Conservation (phyloP, 2,888 invertebrate genomes). For the Eupithecia centaureata region DNA sequence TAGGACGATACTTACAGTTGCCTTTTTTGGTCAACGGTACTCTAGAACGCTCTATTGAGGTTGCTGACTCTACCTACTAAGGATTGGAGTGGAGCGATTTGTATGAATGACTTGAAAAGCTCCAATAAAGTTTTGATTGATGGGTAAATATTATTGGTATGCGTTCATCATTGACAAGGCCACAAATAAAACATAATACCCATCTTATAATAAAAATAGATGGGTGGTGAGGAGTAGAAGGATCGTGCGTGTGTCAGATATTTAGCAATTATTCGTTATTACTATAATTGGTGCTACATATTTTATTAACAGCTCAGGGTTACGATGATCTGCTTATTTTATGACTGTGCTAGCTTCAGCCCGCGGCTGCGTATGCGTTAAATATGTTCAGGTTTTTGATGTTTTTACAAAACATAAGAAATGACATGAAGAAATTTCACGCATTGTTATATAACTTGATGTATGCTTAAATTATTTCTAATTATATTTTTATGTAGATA, state of each 20-base stretch:
- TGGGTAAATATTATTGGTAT: conserved; percentile 44
- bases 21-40: not conserved
- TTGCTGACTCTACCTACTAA: conserved; percentile 7
- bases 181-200: conserved; percentile 21
- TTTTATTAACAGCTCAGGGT: conserved; percentile 50
- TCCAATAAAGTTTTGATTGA: conserved; percentile 45
- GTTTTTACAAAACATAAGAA: too few species aligned
- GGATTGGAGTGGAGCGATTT: conserved; percentile 3
- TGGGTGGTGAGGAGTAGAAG: not conserved
- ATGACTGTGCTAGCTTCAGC: not conserved
- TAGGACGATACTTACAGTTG: not conserved
- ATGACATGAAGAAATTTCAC: too few species aligned
- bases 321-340: conserved; percentile 26
- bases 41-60: not conserved
- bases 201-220: not conserved
- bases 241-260: conserved; percentile 62
- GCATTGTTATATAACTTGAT: too few species aligned
- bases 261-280: conserved; percentile 57
- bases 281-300: conserved; percentile 48
- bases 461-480: too few species aligned
- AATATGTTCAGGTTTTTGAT: too few species aligned
- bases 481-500: too few species aligned
- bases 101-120: conserved; percentile 28
- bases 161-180: conserved; percentile 61
- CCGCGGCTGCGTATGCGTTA: not conserved